These are phyloP conservation scores for Dichetophora obliterata DNA, from an alignment of 2,888 invertebrate genomes.

Conservation along the genomic window DNA sequence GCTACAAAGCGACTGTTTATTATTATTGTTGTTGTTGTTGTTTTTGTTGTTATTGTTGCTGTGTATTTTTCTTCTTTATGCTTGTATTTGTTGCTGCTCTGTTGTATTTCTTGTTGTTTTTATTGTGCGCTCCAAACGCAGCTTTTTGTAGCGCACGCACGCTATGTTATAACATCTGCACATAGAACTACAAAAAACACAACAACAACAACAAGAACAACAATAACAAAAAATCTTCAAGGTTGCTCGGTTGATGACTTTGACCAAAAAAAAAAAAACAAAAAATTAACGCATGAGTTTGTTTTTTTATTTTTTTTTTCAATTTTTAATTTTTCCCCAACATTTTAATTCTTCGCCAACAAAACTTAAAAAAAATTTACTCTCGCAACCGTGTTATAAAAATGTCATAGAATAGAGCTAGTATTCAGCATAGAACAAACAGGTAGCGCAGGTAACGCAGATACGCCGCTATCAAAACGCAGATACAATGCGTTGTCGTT, in stretches of 20 bases:
- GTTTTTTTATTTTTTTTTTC: constrained; percentile 12
- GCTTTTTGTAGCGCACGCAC: constrained; percentile 58
- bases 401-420: constrained; percentile 48
- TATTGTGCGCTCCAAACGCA: constrained; percentile 1
- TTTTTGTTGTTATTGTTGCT: not conserved
- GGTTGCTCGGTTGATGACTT: constrained; percentile 68
- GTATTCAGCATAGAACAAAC: constrained; percentile 12
- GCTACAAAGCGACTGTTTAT: constrained; percentile 30
- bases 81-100: not conserved
- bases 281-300: not conserved
- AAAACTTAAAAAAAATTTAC: not conserved
- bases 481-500: not conserved
- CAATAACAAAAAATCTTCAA: constrained; percentile 53
- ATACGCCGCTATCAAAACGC: not conserved
- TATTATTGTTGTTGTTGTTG: not conserved
- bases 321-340: not conserved
- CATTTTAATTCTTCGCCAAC: not conserved
- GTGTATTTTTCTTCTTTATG: not conserved
- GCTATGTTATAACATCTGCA: constrained; percentile 50
- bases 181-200: constrained; percentile 33
- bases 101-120: not conserved
- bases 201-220: constrained; percentile 46
- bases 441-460: constrained; percentile 3
- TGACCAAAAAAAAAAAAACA: constrained; percentile 57
- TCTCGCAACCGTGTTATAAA: constrained; percentile 16